Evolutionary conservation across 2,797 vertebrate species (phyloP).

Genomic region (Momotus momota): DNA sequence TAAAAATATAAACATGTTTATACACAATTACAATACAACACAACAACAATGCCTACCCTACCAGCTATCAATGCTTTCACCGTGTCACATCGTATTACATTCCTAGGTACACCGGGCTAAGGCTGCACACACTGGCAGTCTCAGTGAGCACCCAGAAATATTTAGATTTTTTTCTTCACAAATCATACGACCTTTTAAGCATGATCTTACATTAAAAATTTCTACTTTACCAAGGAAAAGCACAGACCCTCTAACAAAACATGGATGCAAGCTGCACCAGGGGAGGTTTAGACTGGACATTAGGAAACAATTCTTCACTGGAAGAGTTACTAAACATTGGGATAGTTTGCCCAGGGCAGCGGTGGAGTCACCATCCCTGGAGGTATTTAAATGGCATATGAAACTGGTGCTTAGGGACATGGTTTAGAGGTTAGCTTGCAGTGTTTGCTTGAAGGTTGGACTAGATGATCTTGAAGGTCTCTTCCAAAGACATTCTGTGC

Average conservation of each 20-base stretch:
- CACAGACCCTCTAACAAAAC: not conserved
- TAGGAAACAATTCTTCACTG: too few relatives aligned
- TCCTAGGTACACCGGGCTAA: not conserved
- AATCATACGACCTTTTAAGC: not conserved
- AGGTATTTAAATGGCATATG: too few relatives aligned
- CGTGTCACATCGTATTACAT: not conserved
- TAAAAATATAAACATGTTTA: conserved; percentile 66
- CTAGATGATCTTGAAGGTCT: too few relatives aligned
- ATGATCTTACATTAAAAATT: not conserved
- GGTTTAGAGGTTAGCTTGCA: too few relatives aligned
- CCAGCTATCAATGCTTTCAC: not conserved
- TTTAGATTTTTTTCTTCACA: not conserved
- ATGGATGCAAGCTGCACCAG: too few relatives aligned
- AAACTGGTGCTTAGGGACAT: too few relatives aligned
- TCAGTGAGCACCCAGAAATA: not conserved
- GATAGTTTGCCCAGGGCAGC: too few relatives aligned
- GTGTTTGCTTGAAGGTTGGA: too few relatives aligned
- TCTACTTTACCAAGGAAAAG: not conserved
- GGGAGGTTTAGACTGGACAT: too few relatives aligned
- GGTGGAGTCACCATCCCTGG: too few relatives aligned
- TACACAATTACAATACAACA: not conserved
- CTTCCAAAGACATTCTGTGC: too few relatives aligned
- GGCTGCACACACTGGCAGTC: not conserved
- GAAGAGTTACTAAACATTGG: too few relatives aligned
- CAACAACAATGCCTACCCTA: not conserved